Evolutionary conservation across 2,113 vertebrate genomes (phyloP), one percentile per base, ranked within the genome.

Genomic region (Burhinus bistriatus): DNA sequence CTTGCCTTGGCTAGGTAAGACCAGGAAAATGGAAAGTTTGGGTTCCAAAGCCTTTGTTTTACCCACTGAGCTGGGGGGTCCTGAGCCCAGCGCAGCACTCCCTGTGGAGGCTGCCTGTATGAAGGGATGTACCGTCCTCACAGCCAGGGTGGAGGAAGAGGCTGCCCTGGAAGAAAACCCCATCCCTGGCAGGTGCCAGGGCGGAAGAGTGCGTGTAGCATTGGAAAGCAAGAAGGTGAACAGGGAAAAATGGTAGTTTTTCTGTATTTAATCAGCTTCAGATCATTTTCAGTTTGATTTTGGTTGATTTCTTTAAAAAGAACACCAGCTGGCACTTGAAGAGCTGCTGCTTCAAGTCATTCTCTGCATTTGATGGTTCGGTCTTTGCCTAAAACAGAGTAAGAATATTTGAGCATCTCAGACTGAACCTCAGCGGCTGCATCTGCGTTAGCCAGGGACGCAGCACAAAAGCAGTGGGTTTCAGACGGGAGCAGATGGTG

Each of bases 61-160:
- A 34, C 14, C 52, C 34, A 13, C 6, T 0, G 5, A 29, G n/a
- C 22, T 26, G 36, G 61, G 27, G 34, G 13, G 4, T 9, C 14
- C 25, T 3, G 14, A 51, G 51, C 44, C 25, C 45, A 36, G n/a
- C 5, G 1, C 81, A 44, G 5, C 83, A 19, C 51, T 17, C 59
- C 54, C 40, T 21, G 5, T 9, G 51, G 36, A 64, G n/a, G n/a
- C 9, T 5, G 34, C 6, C 10, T 4, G n/a, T 9, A 2, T 3
- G 20, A 44, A 20, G 42, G 78, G 40, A 49, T 0, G 8, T 8
- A 7, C 30, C 6, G 2, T 4, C 42, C 34, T 13, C 9, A 1
- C 1, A 1, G 68, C 34, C 59, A 15, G 0, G 0, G n/a, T 3
- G 27, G n/a, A 42, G 3, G 4, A 6, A 70, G 55, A 17, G 69